Base-by-base conservation (phyloP, 2,113 vertebrate species). In the Talpa occidentalis region DNA sequence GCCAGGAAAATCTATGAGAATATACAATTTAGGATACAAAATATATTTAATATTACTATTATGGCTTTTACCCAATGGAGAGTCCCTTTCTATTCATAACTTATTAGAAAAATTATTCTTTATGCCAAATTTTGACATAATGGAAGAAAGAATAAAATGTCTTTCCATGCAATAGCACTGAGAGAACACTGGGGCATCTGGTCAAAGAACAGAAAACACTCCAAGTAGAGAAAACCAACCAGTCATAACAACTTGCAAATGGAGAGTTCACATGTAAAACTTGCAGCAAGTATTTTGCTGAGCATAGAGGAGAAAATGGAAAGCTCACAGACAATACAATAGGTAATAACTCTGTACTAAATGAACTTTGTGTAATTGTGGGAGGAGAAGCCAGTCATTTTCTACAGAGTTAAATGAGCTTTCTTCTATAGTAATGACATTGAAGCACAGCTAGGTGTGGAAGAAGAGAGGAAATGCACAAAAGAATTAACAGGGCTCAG, bases 51-150 rank as follows among this genome's bases (percentile, higher is more conserved):
- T 6, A 60, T 5, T 37, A 66, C 15, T 84, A 44, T 69, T 72
- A 47, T 12, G 35, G 10, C n/a, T 90, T 91, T 64, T 60, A 40
- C 26, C 35, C 10, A 81, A 7, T 24, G 1, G 26, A 32, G 35
- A 84, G 84, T 93, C 47, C 30, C 60, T 90, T 96, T 83, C 24
- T 56, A 44, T 73, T 90, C 26, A 85, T 32, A n/a, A 3, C 10
- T 59, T 76, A 54, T 40, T 32, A 88, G 59, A 93, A 91, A 78
- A 56, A 85, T 85, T 26, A 85, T 69, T 60, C 21, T 88, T 64
- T 11, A 67, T 56, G 66, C 15, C 40, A 49, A 76, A 82, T 8
- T 56, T 80, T 9, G 15, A 30, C 52, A 92, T 59, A 85, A 73
- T 1, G 2, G 56, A 82, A 15, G n/a, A 7, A n/a, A 94, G n/a